Evolutionary conservation across 2,888 invertebrate species (phyloP), one percentile per base, ranked within the genome.

Genomic region (Drosophila tanythrix): DNA sequence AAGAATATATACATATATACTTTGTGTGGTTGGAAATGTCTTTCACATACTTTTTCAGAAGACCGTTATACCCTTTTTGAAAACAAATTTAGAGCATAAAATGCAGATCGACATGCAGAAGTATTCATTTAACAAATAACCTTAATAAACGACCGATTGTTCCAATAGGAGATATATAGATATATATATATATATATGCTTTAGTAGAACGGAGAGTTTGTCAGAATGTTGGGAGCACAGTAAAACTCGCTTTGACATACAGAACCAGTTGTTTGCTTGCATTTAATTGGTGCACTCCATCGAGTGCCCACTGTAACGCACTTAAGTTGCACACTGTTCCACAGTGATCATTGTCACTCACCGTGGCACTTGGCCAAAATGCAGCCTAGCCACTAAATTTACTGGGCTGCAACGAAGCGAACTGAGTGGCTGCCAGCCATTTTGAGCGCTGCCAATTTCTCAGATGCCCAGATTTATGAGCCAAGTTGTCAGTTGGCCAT

Each of bases 391-490:
- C 59, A 75, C 69, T 70, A 75, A 80, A 80, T 80, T 75, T 80
- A 66, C 69, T 74, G 80, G 80, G 80, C 59, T 74, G 80, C 80
- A 79, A 76, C 79, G 68, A 61, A 48, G 61, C 61, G 70, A 66
- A 67, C 76, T 83, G 74, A 82, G 73, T 85, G 77, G 73, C 74
- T 74, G 67, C 50, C 72, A 71, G 72, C 64, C 81, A 76, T 68
- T 56, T 65, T 69, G 43, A 31, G 62, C 43, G 51, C 75, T 86
- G 87, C 83, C 89, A 88, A 88, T 86, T 86, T 70, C 78, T 86
- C 81, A 80, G 58, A 51, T 70, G 81, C 57, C 31, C 43, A 62
- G 60, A 81, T 81, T 74, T 86, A 84, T 89, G 87, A 72, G 69
- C 84, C 77, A 74, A 74, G 74, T 66, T 77, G 87, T 70, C 75